Conservation (phyloP, 1,140 invertebrate species). For the Samia ricini region DNA sequence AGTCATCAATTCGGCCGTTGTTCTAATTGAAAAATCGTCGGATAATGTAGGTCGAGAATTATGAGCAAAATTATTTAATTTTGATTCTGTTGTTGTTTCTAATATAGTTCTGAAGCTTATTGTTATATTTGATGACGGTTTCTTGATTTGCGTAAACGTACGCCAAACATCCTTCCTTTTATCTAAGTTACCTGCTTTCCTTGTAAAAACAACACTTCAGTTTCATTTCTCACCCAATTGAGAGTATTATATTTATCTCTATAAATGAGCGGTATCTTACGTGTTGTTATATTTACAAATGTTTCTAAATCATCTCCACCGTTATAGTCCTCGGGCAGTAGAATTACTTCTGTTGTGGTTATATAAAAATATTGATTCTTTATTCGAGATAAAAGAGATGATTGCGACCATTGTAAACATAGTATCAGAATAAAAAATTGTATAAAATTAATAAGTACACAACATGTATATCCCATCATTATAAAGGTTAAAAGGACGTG, state of each 20-base stretch:
- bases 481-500: background rate
- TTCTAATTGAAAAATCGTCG: background rate
- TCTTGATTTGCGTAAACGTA: background rate
- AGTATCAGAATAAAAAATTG: background rate
- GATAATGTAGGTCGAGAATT: background rate
- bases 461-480: background rate
- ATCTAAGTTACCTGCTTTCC: background rate
- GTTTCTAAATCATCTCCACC: background rate
- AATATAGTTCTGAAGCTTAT: background rate
- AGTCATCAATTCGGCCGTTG: background rate
- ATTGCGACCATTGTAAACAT: background rate
- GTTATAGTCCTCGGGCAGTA: slow-evolving; percentile 3
- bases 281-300: background rate
- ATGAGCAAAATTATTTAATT: background rate
- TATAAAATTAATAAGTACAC: background rate
- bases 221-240: background rate
- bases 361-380: slow-evolving; percentile 3
- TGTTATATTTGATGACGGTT: background rate
- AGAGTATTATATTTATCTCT: background rate
- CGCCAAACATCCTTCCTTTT: background rate
- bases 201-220: background rate
- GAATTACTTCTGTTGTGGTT: background rate
- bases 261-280: background rate
- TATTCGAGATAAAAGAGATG: slow-evolving; percentile 2
- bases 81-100: background rate